Evolutionary conservation across 2,888 invertebrate species (phyloP), one percentile per base, ranked within the genome.

Genomic region (Drosophila colorata): DNA sequence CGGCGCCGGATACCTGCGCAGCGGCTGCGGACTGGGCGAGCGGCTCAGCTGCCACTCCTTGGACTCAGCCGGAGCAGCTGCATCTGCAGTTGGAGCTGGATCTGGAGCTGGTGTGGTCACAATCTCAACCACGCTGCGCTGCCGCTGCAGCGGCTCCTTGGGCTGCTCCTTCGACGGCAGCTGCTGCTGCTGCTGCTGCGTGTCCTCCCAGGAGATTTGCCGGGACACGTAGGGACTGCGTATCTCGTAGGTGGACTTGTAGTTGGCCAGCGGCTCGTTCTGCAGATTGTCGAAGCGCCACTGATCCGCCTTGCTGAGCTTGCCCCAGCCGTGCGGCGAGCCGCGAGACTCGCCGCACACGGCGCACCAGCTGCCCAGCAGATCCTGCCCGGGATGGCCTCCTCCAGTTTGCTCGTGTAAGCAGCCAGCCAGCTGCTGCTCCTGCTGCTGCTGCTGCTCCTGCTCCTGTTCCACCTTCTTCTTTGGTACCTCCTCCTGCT

Each of bases 161-260:
- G 20, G 2, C 20, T 2, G 20, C 20, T 20, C 20, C 11, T 6
- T 60, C 70, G 7, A 58, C 41, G 53, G 59, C 0, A 23, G 23
- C 8, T 41, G 41, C 7, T 28, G 49, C n/a, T 58, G 59, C 28
- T 28, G 2, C 9, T 8, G 28, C 28, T 28, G 28, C 13, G 13
- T 2, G 46, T 91, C 88, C 65, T 90, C 87, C 90, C 90, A 91
- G 52, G 88, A 85, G 57, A 90, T 89, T 66, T 90, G 90, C 1
- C 87, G 78, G 11, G 90, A 90, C 44, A 90, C 61, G 57, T 90
- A 89, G 0, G 90, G 91, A 78, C 90, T 90, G 28, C 80, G 86
- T 25, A 91, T 78, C 63, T 91, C 90, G 53, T 91, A 91, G 51
- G 87, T 90, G 58, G 91, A 83, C 52, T 89, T 82, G 72, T 90